Evolutionary conservation across 2,797 vertebrate genomes (phyloP), one percentile per base, ranked within the genome.

Genomic region (Morus bassanus): DNA sequence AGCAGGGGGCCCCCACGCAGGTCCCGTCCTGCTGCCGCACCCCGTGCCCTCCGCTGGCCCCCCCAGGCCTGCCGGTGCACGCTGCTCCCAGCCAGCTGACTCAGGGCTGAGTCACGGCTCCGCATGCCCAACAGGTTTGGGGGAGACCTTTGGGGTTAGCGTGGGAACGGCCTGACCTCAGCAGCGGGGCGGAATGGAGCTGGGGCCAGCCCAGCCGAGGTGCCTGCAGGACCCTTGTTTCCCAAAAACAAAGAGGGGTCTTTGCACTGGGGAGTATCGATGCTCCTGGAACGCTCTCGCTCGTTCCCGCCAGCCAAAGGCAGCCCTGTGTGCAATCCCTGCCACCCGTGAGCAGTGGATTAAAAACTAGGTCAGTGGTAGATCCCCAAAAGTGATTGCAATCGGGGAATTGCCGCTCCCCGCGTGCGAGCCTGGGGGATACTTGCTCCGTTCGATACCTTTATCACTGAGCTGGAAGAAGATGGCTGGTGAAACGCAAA

Each of bases 301-400:
- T 30, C 1, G 0, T 12, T 18, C 61, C 65, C 2, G 4, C 21
- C 4, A 1, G 21, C 5, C 5, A 2, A 24, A 56, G 31, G 57
- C 50, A 35, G 41, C 57, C 35, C 75, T 6, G 35, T 2, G 14
- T 1, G 91, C 22, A 3, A 11, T 8, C 41, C 61, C 82, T 13
- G 64, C 79, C 1, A 9, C 27, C 51, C 13, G 10, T 0, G 65
- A 19, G 18, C 24, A 1, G 16, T 0, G 76, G 35, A 5, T 46
- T 24, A 13, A 5, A 7, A 82, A 51, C 37, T 3, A 7, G 82
- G 68, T 37, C 90, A 76, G 81, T 1, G 18, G 21, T 0, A 24
- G 75, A 65, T 33, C 72, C 91, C 95, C 88, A 51, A 61, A 88
- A 94, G 51, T 13, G 63, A 57, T 19, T 1, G 81, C 30, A 5